phyloP scores from a whole-genome alignment of 2,888 invertebrate genomes.

The Iselma pallidipennis region DNA sequence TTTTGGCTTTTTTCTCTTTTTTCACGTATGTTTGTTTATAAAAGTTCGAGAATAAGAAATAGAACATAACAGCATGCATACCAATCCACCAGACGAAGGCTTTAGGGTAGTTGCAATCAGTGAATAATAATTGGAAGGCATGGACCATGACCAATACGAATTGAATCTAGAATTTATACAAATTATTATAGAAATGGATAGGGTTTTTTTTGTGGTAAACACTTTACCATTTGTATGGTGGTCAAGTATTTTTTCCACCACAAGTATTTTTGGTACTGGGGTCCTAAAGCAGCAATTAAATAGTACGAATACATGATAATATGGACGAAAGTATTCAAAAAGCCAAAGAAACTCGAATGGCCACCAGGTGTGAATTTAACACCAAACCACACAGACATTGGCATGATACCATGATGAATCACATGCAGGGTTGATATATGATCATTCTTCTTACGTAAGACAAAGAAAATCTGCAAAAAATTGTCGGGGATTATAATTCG shows the following conservation, averaged over 20 bases:
- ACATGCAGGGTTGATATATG: constrained; percentile 94
- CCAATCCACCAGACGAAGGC: constrained; percentile 92
- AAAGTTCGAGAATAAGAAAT: constrained; percentile 89
- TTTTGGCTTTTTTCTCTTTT: constrained; percentile 42
- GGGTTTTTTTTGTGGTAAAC: neutral
- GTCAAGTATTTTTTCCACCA: constrained; percentile 98
- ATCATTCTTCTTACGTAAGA: constrained; percentile 90
- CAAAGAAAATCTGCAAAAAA: constrained; percentile 76
- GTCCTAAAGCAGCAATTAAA: constrained; percentile 86
- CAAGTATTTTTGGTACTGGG: constrained; percentile 80
- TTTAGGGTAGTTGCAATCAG: constrained; percentile 87
- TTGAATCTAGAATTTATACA: constrained; percentile 66
- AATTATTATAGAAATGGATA: constrained; percentile 16
- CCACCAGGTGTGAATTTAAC: constrained; percentile 72
- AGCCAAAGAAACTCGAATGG: constrained; percentile 91
- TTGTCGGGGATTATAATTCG: neutral
- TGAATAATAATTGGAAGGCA: constrained; percentile 86
- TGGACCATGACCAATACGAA: constrained; percentile 87
- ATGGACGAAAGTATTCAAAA: constrained; percentile 93
- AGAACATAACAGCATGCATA: constrained; percentile 89
- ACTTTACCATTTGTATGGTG: constrained; percentile 80
- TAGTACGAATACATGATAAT: constrained; percentile 95
- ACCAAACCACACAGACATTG: constrained; percentile 84
- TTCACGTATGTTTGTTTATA: constrained; percentile 78
- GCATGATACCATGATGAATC: constrained; percentile 97